A percentile compares a stretch with the other conserved stretches of the same genome.
phyloP scores from a whole-genome alignment of 2,113 vertebrate species.

The Phalacrocorax carbo region DNA sequence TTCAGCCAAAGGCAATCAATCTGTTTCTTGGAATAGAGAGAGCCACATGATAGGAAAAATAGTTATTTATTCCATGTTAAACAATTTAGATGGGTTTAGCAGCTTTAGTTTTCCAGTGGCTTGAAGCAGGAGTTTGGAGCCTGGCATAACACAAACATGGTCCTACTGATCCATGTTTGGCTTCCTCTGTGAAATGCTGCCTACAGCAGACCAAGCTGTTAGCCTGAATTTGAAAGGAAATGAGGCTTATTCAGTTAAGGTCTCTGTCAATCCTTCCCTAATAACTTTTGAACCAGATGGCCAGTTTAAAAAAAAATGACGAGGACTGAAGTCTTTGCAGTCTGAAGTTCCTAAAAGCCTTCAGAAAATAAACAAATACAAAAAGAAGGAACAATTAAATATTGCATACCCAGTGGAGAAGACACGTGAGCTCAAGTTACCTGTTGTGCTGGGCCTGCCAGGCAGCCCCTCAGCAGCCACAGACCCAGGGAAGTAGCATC shows the following conservation, averaged over 20 bases:
- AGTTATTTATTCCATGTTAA: neutral
- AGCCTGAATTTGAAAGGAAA: constrained; percentile 36
- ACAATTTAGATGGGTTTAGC: neutral
- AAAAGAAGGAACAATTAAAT: constrained; percentile 2
- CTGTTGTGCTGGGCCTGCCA: neutral
- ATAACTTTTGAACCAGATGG: constrained; percentile 35
- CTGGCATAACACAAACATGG: neutral
- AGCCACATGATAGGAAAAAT: neutral
- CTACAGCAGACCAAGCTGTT: constrained; percentile 31
- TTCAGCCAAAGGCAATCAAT: neutral
- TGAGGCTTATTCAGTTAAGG: constrained; percentile 25
- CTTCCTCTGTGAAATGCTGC: constrained; percentile 1
- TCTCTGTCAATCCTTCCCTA: constrained; percentile 9
- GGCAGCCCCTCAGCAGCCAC: neutral
- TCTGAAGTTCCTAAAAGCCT: neutral
- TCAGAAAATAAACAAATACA: neutral
- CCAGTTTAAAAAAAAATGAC: neutral
- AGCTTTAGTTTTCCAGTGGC: neutral
- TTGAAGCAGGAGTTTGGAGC: neutral
- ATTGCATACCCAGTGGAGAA: neutral
- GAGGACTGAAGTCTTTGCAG: neutral
- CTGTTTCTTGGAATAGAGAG: neutral
- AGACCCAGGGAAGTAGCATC: neutral
- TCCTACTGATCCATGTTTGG: neutral
- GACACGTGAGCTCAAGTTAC: neutral